Conservation (phyloP, 2,797 vertebrate species). For the Naso thynnoides region DNA sequence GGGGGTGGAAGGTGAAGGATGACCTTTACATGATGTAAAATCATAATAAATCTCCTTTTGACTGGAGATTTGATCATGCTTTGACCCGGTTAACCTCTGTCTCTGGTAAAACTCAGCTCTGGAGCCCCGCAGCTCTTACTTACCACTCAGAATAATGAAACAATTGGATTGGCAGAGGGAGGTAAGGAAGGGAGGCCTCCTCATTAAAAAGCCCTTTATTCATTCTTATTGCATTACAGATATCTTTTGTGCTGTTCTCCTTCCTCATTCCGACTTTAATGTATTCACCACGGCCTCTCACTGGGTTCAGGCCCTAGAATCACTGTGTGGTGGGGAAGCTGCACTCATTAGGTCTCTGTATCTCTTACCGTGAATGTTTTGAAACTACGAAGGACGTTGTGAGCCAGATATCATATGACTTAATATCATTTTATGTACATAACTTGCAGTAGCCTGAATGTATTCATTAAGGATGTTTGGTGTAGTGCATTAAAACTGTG, state of each 20-base stretch:
- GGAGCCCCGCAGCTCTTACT: conserved; percentile 57
- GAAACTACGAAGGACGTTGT: conserved; percentile 6
- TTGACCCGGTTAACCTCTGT: conserved; percentile 59
- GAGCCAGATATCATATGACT: background rate
- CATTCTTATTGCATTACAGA: conserved; percentile 80
- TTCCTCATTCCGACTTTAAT: conserved; percentile 51
- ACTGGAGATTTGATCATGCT: conserved; percentile 57
- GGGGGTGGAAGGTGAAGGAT: background rate
- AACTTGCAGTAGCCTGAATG: background rate
- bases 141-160: conserved; percentile 72
- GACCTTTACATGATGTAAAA: conserved; percentile 38
- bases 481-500: background rate
- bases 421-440: background rate
- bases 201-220: conserved; percentile 78
- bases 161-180: conserved; percentile 69
- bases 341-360: background rate
- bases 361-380: background rate
- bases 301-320: conserved; percentile 32
- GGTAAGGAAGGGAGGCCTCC: conserved; percentile 51
- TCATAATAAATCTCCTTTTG: conserved; percentile 33
- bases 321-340: conserved; percentile 14
- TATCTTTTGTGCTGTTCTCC: conserved; percentile 75
- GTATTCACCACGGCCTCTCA: conserved; percentile 42
- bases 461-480: background rate
- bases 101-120: conserved; percentile 51